A percentile compares a stretch with the other conserved stretches of the same genome.
Conservation (phyloP, 2,797 vertebrate species). For the Arremon aurantiirostris region DNA sequence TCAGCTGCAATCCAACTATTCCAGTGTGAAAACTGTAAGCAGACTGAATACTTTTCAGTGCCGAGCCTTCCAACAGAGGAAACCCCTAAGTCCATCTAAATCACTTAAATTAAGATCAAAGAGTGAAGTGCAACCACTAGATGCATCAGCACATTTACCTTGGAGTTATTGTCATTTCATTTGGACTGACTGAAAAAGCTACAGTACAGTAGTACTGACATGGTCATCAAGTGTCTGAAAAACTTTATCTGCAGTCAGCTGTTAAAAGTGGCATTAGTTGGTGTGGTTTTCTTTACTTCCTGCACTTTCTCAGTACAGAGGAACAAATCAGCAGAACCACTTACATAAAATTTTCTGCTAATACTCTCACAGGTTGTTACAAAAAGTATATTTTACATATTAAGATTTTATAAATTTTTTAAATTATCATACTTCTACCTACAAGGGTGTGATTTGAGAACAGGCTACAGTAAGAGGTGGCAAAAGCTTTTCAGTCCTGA, state of each 20-base stretch:
- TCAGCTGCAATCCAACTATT: neutral
- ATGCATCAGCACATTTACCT: neutral
- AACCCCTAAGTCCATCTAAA: neutral
- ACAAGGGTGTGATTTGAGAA: neutral
- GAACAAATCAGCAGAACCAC: neutral
- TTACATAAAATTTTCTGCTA: neutral
- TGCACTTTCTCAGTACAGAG: neutral
- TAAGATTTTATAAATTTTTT: neutral
- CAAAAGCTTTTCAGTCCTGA: neutral
- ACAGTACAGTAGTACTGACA: neutral
- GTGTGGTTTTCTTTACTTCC: neutral
- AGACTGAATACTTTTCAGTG: neutral
- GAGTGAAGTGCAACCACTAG: neutral
- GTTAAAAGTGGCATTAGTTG: neutral
- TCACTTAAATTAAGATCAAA: neutral
- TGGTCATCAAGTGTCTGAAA: neutral
- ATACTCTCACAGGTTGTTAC: neutral
- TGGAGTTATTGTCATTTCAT: neutral
- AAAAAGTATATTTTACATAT: neutral
- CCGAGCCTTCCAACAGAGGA: neutral
- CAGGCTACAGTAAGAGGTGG: neutral
- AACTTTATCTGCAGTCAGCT: neutral
- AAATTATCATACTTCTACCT: neutral
- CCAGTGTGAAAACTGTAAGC: neutral
- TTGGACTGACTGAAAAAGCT: neutral